Evolutionary conservation across 1,140 invertebrate genomes (phyloP).

Genomic region (Diplogasteroides magnus): DNA sequence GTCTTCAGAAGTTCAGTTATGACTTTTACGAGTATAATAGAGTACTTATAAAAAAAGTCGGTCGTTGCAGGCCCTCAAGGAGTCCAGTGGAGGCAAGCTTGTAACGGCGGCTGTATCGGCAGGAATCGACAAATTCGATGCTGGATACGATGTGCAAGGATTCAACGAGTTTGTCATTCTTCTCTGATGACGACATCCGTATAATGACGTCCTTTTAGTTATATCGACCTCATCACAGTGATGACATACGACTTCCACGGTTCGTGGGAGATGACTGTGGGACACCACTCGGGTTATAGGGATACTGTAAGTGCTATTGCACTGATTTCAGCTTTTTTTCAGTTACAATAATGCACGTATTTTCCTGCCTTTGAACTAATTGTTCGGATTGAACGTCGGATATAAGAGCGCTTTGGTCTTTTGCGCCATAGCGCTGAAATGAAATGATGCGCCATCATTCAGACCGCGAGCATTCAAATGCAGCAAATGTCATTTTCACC

Average conservation of each 20-base stretch:
- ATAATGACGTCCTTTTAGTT: not conserved
- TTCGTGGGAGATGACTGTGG: not conserved
- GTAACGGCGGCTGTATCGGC: not conserved
- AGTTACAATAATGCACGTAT: no score
- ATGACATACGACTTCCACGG: not conserved
- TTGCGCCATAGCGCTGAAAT: no score
- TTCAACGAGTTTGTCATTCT: not conserved
- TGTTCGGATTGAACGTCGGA: no score
- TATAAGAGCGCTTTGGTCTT: no score
- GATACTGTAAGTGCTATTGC: not conserved
- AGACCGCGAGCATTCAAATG: no score
- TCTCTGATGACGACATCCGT: not conserved
- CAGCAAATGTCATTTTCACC: no score
- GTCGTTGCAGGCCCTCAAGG: not conserved
- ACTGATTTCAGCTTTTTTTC: no score
- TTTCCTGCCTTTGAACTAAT: no score
- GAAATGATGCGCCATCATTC: no score
- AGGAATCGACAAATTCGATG: not conserved
- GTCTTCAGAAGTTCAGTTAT: no score
- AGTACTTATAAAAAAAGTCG: not conserved
- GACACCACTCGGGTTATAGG: not conserved
- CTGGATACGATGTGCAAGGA: not conserved
- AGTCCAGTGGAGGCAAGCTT: not conserved
- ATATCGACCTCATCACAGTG: not conserved
- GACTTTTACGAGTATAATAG: no score